phyloP scores from a whole-genome alignment of 2,797 vertebrate genomes.

The Galago senegalensis region DNA sequence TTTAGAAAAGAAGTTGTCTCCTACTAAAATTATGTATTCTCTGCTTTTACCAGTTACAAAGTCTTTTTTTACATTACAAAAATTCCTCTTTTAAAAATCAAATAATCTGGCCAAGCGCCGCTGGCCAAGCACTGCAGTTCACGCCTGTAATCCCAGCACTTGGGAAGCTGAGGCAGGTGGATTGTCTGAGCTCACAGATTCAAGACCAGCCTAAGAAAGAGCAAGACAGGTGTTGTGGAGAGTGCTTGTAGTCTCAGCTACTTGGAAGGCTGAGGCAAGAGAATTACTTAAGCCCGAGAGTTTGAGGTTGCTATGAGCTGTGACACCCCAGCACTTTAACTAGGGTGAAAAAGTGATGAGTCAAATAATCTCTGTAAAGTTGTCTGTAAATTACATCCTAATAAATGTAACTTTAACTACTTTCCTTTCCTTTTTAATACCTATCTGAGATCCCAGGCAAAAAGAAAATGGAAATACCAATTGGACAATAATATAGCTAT shows the following conservation, averaged over 20 bases:
- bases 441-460: not conserved
- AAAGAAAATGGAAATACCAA: not conserved
- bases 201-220: no score
- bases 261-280: no score
- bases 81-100: conserved; percentile 47
- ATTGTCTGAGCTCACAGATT: no score
- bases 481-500: not conserved
- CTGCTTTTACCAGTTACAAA: conserved; percentile 33
- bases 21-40: conserved; percentile 44
- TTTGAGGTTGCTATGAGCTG: no score
- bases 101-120: not conserved
- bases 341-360: no score
- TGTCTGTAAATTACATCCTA: conserved; percentile 11
- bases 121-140: no score
- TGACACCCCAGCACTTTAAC: no score
- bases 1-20: conserved; percentile 6
- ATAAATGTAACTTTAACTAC: conserved; percentile 29
- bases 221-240: no score
- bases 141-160: no score
- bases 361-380: conserved; percentile 28
- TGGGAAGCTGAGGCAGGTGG: no score
- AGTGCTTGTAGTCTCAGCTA: no score
- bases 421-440: conserved; percentile 36
- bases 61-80: not conserved
- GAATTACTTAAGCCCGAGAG: no score